A percentile compares a stretch with the other conserved stretches of the same genome.
Evolutionary conservation across 2,888 invertebrate genomes (phyloP).

Genomic region (Drosophila mulleri): DNA sequence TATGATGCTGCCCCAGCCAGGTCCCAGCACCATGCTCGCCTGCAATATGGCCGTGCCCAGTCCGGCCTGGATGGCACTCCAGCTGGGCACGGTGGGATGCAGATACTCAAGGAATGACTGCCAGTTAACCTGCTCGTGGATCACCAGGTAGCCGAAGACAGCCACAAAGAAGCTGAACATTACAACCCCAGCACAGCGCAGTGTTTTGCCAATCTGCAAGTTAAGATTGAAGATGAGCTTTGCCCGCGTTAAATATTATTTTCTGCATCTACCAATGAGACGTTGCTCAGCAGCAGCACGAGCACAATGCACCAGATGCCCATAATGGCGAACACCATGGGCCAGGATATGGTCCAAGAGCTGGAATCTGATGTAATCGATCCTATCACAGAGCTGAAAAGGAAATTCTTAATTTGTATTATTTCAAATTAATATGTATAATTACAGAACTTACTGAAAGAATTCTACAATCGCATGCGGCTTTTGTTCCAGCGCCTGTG

Average conservation of each 20-base stretch:
- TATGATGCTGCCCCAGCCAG: constrained; percentile 93
- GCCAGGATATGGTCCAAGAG: constrained; percentile 72
- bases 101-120: constrained; percentile 55
- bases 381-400: constrained; percentile 71
- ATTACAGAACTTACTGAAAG: constrained; percentile 70
- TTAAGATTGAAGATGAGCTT: neutral
- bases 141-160: constrained; percentile 73
- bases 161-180: constrained; percentile 76
- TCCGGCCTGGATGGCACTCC: constrained; percentile 40
- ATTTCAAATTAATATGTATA: too few species aligned
- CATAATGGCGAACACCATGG: constrained; percentile 68
- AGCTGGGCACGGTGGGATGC: constrained; percentile 59
- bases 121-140: constrained; percentile 64
- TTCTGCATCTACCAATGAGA: constrained; percentile 72
- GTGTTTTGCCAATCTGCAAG: constrained; percentile 80
- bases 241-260: neutral
- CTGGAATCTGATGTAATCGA: constrained; percentile 60
- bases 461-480: constrained; percentile 83
- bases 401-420: neutral
- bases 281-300: constrained; percentile 68
- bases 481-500: constrained; percentile 56
- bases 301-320: constrained; percentile 77
- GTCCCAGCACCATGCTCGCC: constrained; percentile 90
- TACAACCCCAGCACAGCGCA: constrained; percentile 78
- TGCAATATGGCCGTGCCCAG: constrained; percentile 69